Conservation (phyloP, 2,888 invertebrate genomes). For the Dryobotodes eremita region DNA sequence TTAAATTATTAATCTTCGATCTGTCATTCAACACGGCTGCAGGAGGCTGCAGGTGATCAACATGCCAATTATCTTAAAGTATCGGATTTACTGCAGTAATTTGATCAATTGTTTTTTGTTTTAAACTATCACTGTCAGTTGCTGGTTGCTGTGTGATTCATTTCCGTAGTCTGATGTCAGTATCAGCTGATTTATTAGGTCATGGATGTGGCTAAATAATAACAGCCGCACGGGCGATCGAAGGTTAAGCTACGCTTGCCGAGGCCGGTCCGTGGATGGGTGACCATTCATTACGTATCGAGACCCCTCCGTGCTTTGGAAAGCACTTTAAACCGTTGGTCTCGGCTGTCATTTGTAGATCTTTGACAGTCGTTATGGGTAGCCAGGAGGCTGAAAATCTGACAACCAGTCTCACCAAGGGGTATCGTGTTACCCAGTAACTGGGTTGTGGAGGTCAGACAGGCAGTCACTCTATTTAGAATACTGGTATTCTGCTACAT, state of each 20-base stretch:
- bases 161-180: conserved; percentile 40
- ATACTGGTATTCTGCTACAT: neutral
- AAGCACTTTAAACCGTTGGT: neutral
- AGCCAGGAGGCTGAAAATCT: neutral
- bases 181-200: conserved; percentile 29
- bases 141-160: conserved; percentile 15
- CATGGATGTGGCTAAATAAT: conserved; percentile 11
- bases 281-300: too few species aligned
- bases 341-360: too few species aligned
- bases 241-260: neutral
- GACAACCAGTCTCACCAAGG: neutral
- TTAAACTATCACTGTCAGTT: conserved; percentile 1
- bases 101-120: conserved; percentile 49
- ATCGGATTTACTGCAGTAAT: conserved; percentile 49
- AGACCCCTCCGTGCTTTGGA: neutral
- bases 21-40: conserved; percentile 32
- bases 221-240: neutral
- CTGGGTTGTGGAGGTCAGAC: neutral
- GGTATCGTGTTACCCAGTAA: neutral
- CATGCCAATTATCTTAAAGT: conserved; percentile 50
- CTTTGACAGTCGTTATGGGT: neutral
- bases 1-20: conserved; percentile 29
- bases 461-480: too few species aligned
- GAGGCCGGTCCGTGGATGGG: neutral
- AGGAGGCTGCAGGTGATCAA: conserved; percentile 36